Evolutionary conservation across 2,888 invertebrate genomes (phyloP).

Genomic region (Metacarcinus magister): DNA sequence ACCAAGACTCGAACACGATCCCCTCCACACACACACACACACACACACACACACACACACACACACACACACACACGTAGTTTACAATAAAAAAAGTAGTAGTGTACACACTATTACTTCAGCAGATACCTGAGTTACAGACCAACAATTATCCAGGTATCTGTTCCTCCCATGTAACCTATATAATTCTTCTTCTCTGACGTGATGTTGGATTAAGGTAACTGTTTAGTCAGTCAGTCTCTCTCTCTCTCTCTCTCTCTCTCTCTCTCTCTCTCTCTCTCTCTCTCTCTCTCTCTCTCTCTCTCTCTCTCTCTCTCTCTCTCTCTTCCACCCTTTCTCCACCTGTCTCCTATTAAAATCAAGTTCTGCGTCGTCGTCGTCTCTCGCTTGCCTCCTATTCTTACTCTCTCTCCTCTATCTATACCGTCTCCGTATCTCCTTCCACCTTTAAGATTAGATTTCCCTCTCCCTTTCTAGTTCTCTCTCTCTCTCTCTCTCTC

Average conservation of each 20-base stretch:
- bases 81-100: no score
- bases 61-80: neutral
- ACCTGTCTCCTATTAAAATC: neutral
- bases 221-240: no score
- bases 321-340: neutral
- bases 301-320: neutral
- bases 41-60: slow-evolving; percentile 26
- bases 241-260: no score
- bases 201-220: neutral
- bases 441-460: neutral
- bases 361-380: neutral
- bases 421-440: neutral
- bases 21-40: neutral
- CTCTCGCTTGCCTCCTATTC: neutral
- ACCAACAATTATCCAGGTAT: no score
- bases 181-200: neutral
- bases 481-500: no score
- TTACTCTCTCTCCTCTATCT: neutral
- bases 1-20: neutral
- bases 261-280: neutral
- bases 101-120: no score
- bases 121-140: no score
- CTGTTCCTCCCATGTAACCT: no score
- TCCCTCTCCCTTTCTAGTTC: neutral
- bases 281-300: slow-evolving; percentile 15